A percentile compares a stretch with the other conserved stretches of the same genome.
phyloP scores from a whole-genome alignment of 2,797 vertebrate species.

The Myotis myotis region DNA sequence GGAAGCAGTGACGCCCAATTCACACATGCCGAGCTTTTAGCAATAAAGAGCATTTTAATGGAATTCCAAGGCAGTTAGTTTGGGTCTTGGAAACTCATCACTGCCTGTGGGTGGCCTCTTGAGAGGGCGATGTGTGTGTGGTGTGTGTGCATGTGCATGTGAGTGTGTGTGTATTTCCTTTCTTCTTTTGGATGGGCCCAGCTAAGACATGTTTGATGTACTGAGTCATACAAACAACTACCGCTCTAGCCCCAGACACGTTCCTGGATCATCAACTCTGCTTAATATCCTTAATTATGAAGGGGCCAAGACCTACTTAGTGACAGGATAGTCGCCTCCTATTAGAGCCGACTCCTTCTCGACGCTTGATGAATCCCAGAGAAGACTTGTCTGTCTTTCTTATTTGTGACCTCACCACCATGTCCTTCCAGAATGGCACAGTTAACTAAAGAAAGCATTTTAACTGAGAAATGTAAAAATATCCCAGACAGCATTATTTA shows the following conservation, averaged over 20 bases:
- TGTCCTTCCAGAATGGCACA: constrained; percentile 55
- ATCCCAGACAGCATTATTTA: constrained; percentile 65
- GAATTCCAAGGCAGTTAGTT: constrained; percentile 65
- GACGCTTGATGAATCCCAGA: constrained; percentile 10
- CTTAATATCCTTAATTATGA: constrained; percentile 65
- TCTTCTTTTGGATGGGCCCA: constrained; percentile 49
- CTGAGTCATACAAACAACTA: constrained; percentile 66
- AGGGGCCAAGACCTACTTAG: constrained; percentile 59
- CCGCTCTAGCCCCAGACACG: constrained; percentile 7
- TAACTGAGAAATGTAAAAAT: constrained; percentile 68
- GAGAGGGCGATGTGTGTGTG: background rate
- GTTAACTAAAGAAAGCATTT: constrained; percentile 61
- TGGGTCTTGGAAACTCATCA: constrained; percentile 59
- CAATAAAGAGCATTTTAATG: constrained; percentile 56
- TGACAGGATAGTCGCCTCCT: constrained; percentile 51
- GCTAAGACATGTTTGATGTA: constrained; percentile 43
- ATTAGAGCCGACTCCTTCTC: constrained; percentile 15
- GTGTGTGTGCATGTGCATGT: background rate
- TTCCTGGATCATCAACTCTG: constrained; percentile 61
- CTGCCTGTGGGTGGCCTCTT: constrained; percentile 62
- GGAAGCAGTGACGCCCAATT: constrained; percentile 44
- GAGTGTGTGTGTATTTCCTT: constrained; percentile 17
- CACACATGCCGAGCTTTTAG: constrained; percentile 31
- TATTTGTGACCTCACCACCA: constrained; percentile 63
- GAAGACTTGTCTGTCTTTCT: constrained; percentile 64